Conservation (phyloP, 1,140 invertebrate species). For the Andrena cerasifolii region DNA sequence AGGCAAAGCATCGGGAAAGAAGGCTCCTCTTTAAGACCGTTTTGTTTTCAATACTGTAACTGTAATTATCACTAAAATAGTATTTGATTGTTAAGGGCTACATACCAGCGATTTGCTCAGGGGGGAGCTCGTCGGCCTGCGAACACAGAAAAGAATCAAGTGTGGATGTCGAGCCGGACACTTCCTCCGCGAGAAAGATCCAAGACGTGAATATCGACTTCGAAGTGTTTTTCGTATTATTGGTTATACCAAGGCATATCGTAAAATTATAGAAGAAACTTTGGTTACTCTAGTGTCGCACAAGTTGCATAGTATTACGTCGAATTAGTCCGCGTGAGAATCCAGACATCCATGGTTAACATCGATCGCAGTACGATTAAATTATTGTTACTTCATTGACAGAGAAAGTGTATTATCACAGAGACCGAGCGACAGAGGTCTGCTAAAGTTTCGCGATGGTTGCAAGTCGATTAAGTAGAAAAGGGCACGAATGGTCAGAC, state of each 20-base stretch:
- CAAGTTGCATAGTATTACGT: not conserved
- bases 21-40: not conserved
- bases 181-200: not conserved
- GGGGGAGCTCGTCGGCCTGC: slow-evolving; percentile 85
- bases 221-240: not conserved
- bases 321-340: slow-evolving; percentile 8
- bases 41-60: not conserved
- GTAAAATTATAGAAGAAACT: not conserved
- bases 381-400: not conserved
- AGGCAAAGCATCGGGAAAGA: not conserved
- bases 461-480: slow-evolving; percentile 17
- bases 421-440: not conserved
- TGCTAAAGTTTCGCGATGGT: not conserved
- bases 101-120: slow-evolving; percentile 85
- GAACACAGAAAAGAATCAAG: slow-evolving; percentile 58
- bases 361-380: not conserved
- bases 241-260: not conserved
- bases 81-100: slow-evolving; percentile 34
- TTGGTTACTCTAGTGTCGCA: not conserved
- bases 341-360: slow-evolving; percentile 27
- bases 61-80: too few relatives aligned
- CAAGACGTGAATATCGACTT: not conserved
- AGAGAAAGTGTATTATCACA: too few relatives aligned
- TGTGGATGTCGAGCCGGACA: not conserved
- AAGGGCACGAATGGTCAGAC: not conserved